Conservation (phyloP, 2,888 invertebrate species). For the Clitarchus hookeri region DNA sequence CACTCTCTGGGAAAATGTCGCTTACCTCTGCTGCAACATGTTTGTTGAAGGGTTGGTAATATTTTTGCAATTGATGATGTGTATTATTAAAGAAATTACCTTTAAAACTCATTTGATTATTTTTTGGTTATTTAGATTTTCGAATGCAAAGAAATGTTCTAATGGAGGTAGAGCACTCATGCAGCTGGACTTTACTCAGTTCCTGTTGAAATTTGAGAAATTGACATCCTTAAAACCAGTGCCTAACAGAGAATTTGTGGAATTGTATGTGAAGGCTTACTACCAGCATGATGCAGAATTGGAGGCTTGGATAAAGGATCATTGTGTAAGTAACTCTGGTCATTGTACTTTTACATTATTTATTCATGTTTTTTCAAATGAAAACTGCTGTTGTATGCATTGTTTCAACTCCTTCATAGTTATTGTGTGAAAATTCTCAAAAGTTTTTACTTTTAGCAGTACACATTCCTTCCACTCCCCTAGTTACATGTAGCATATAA, state of each 20-base stretch:
- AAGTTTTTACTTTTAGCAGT: neutral
- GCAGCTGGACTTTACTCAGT: conserved; percentile 97
- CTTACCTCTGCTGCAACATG: conserved; percentile 82
- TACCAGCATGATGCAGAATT: conserved; percentile 88
- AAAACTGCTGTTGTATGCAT: too few relatives aligned
- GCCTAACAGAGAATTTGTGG: conserved; percentile 88
- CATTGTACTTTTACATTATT: neutral
- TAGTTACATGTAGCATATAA: too few relatives aligned
- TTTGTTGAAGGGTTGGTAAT: conserved; percentile 84
- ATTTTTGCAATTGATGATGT: neutral
- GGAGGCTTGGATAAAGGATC: conserved; percentile 86
- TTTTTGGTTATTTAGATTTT: conserved; percentile 64
- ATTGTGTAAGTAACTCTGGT: conserved; percentile 61
- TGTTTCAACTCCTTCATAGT: too few relatives aligned
- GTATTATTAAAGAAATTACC: neutral
- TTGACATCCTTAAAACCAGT: conserved; percentile 82
- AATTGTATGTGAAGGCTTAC: conserved; percentile 94
- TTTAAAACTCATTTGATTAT: conserved; percentile 24
- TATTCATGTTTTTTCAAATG: neutral
- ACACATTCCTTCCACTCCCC: neutral
- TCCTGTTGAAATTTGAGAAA: conserved; percentile 87
- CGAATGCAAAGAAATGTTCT: conserved; percentile 90
- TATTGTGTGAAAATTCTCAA: neutral
- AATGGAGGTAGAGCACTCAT: conserved; percentile 96
- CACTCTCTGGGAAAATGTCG: conserved; percentile 85